Evolutionary conservation across 2,113 vertebrate species (phyloP).

Genomic region (Synchiropus splendidus): DNA sequence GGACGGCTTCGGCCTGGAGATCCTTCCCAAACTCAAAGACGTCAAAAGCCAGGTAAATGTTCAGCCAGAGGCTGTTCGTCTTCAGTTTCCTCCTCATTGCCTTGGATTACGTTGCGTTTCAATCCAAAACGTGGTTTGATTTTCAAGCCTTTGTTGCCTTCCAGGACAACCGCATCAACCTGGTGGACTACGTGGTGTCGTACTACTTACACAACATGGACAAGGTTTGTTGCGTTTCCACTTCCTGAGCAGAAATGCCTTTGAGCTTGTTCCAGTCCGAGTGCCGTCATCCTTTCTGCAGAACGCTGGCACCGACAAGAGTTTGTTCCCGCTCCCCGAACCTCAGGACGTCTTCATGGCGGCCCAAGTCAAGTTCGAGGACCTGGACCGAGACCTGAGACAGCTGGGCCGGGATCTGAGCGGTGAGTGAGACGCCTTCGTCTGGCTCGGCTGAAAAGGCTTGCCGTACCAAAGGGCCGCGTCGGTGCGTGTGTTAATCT

Average conservation of each 20-base stretch:
- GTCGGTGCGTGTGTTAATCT: slow-evolving; percentile 16
- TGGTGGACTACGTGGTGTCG: slow-evolving; percentile 88
- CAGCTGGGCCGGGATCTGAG: slow-evolving; percentile 80
- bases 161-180: slow-evolving; percentile 81
- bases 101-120: too few species aligned
- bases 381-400: slow-evolving; percentile 80
- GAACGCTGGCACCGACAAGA: slow-evolving; percentile 85
- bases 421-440: slow-evolving; percentile 65
- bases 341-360: slow-evolving; percentile 90
- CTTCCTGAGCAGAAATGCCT: too few species aligned
- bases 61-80: too few species aligned
- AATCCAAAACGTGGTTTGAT: too few species aligned
- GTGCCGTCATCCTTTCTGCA: slow-evolving; percentile 43
- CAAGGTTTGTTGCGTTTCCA: slow-evolving; percentile 75
- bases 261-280: too few species aligned
- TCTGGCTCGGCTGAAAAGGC: too few species aligned
- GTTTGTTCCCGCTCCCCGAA: slow-evolving; percentile 84
- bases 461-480: slow-evolving; percentile 35
- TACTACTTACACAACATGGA: slow-evolving; percentile 87
- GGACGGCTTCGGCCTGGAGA: slow-evolving; percentile 91
- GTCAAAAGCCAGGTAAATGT: slow-evolving; percentile 92
- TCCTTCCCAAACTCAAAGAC: slow-evolving; percentile 93
- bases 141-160: slow-evolving; percentile 10
- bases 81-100: too few species aligned
- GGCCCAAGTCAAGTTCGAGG: slow-evolving; percentile 92